These are phyloP conservation scores for Bradypodion ventrale DNA, from an alignment of 2,797 vertebrate genomes.

Conservation along the genomic window DNA sequence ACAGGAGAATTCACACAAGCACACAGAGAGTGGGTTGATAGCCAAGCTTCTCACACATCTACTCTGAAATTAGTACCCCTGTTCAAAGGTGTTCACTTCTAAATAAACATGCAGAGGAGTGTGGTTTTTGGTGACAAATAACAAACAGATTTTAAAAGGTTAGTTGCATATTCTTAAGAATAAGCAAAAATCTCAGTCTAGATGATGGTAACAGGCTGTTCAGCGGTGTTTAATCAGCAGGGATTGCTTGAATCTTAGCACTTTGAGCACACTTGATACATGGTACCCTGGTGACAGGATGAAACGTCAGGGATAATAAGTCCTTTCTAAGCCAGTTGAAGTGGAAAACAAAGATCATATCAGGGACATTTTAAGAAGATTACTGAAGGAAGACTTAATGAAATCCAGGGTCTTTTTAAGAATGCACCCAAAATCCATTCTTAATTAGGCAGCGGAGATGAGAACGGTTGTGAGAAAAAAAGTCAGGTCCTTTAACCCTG, in stretches of 20 bases:
- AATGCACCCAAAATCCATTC: constrained; percentile 72
- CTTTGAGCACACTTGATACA: constrained; percentile 37
- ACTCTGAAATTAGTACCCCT: neutral
- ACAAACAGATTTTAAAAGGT: constrained; percentile 34
- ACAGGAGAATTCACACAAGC: neutral
- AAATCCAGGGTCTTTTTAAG: constrained; percentile 71
- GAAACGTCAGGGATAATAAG: constrained; percentile 55
- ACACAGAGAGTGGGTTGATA: neutral
- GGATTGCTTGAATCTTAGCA: constrained; percentile 28
- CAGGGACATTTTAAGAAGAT: constrained; percentile 68
- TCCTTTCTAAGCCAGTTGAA: constrained; percentile 43
- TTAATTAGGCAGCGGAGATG: constrained; percentile 77
- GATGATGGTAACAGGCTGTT: constrained; percentile 54
- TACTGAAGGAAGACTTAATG: constrained; percentile 68
- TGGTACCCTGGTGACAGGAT: constrained; percentile 46
- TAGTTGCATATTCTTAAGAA: neutral
- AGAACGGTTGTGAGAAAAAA: constrained; percentile 61
- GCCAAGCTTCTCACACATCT: neutral
- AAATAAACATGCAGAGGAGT: neutral
- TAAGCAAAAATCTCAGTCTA: constrained; percentile 25
- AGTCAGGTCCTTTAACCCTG: constrained; percentile 50
- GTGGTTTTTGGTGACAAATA: rapidly evolving
- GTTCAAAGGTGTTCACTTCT: neutral
- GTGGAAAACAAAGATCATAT: constrained; percentile 59
- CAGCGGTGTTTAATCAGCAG: constrained; percentile 17